Conservation (phyloP, 1,140 invertebrate genomes). For the Ladona fulva region DNA sequence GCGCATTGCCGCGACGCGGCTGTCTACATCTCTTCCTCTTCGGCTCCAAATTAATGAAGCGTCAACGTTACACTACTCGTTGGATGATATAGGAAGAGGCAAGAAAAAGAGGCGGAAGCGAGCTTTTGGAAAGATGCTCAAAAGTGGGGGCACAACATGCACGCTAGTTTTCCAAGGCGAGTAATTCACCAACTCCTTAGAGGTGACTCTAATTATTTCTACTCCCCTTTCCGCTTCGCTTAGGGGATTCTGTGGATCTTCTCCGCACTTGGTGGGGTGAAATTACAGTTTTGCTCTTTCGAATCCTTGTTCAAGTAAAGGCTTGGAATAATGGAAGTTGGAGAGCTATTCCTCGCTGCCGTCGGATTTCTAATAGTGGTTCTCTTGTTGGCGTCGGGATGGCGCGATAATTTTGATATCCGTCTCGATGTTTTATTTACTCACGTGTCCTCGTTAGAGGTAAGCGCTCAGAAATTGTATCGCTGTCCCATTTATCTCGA, state of each 20-base stretch:
- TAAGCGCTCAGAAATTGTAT: too few relatives aligned
- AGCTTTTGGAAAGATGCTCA: neutral
- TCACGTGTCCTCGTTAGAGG: too few relatives aligned
- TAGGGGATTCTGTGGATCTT: neutral
- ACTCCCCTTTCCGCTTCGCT: neutral
- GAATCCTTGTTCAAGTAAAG: too few relatives aligned
- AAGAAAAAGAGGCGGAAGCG: neutral
- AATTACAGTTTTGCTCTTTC: too few relatives aligned
- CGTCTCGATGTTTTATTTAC: too few relatives aligned
- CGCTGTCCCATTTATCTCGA: too few relatives aligned
- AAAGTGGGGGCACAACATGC: neutral
- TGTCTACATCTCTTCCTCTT: neutral
- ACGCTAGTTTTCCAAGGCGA: neutral
- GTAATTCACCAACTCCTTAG: neutral
- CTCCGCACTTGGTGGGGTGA: neutral
- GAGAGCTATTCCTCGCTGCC: too few relatives aligned
- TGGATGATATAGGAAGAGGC: neutral
- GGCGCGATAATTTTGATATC: too few relatives aligned
- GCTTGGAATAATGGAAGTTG: too few relatives aligned
- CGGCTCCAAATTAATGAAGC: neutral
- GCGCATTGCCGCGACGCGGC: neutral
- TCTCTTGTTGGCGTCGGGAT: too few relatives aligned
- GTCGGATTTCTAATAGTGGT: too few relatives aligned
- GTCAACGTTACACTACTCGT: neutral
- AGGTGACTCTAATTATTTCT: slow-evolving; percentile 1